Base-by-base conservation (phyloP, 23 tunicate species). In the Diplosoma virens region DNA sequence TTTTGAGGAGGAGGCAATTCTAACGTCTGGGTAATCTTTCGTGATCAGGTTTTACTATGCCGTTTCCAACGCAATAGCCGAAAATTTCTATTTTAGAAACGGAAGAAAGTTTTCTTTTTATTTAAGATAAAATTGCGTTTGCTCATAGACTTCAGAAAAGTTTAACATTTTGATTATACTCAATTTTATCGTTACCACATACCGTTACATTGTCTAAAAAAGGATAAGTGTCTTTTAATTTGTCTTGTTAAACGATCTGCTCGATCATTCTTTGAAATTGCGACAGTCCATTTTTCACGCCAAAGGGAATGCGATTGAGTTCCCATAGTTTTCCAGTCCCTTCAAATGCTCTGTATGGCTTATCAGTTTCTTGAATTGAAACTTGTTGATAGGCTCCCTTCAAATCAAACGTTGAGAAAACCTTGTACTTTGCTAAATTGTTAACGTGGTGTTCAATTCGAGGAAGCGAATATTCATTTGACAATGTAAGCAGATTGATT, bases 81-180 rank as follows among this genome's bases (percentile, higher is more conserved):
- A 76, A 28, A 23, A 76, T 32, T 3, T 59, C 32, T 3, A 76
- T 63, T 3, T 18, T 1, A 32, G 47, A 18, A 6, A 28, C 33
- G 3, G 81, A 64, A 11, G 16, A 58, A 2, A 34, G 76, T 58
- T 33, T 76, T 76, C 73, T 47, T 4, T 28, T 76, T 50, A 33
- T 76, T 76, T 25, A 64, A n/a, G 11, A 75, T 60, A n/a, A 9
- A 53, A 25, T 33, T 64, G 1, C 50, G n/a, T 3, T 1, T 18
- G 53, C n/a, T 32, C 3, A 14, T 28, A 17, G 3, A 23, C 76
- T n/a, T 76, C 20, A 5, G 63, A 17, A n/a, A 76, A 63, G 24
- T n/a, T 64, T 47, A 14, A 76, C 53, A 61, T 76, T 76, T 25
- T 25, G 22, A 63, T 76, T 75, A 50, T 76, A 75, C 20, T 76